These are phyloP conservation scores for Oeneis ivallda DNA, from an alignment of 2,888 invertebrate genomes.

Conservation along the genomic window DNA sequence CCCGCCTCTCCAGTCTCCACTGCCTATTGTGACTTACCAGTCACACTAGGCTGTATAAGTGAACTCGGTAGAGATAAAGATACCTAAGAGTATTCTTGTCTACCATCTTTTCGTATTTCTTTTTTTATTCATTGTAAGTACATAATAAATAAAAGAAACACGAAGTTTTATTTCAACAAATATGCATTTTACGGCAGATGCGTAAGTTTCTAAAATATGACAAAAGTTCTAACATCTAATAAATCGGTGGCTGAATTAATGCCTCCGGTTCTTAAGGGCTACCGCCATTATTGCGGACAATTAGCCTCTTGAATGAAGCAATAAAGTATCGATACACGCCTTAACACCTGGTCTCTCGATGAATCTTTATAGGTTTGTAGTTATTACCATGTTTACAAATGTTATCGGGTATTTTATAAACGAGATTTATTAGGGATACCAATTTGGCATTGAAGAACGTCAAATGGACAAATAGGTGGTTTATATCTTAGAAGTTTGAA, in stretches of 20 bases:
- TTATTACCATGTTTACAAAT: conserved; percentile 33
- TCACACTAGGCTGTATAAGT: no score
- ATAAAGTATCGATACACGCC: conserved; percentile 40
- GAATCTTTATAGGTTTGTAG: conserved; percentile 24
- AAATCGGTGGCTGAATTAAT: conserved; percentile 31
- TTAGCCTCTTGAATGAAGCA: conserved; percentile 22
- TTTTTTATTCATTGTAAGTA: no score
- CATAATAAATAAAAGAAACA: no score
- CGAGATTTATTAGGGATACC: conserved; percentile 24
- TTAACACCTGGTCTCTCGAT: conserved; percentile 40
- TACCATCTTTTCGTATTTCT: no score
- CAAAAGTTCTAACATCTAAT: conserved; percentile 14
- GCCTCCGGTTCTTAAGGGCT: conserved; percentile 42
- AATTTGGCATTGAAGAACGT: not conserved
- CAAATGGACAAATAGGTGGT: not conserved
- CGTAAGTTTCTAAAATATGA: conserved; percentile 20
- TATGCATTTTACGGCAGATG: conserved; percentile 30
- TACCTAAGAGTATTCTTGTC: no score
- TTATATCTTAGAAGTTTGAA: not conserved
- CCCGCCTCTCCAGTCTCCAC: no score
- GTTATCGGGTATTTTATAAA: conserved; percentile 16
- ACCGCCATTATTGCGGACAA: conserved; percentile 31
- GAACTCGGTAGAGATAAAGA: no score
- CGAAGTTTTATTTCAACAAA: not conserved
- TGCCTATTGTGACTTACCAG: no score